Base-by-base conservation (phyloP, 2,797 vertebrate species). In the Enteromius radiatus region DNA sequence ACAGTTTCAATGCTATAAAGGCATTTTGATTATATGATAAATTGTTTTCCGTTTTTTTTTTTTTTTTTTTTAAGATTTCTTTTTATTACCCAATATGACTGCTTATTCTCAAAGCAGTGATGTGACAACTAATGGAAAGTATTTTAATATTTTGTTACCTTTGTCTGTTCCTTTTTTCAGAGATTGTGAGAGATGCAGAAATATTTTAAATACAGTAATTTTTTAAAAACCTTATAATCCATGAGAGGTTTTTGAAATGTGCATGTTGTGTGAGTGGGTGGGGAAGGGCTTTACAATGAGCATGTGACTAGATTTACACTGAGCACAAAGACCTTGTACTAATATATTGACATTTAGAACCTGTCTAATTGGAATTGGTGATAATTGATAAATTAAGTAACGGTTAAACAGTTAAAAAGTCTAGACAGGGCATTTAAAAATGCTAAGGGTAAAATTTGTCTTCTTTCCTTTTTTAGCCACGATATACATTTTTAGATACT, bases 131-230 rank as follows among this genome's bases (percentile, higher is more conserved):
- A 87, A 88, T 86, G 81, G 67, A 86, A 88, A 86, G 38, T 79
- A 88, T 88, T 86, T 89, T 86, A 80, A 68, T 78, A 86, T 88
- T 86, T 89, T 87, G 87, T 90, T 86, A 86, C 84, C 84, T 88
- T 88, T 74, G 77, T 81, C 82, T 81, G 69, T 84, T 81, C 68
- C 73, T 73, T 86, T 89, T 89, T 89, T 86, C 78, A 74, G 81
- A 84, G 86, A 86, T 88, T 91, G 89, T 90, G 86, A 91, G 78
- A 91, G 77, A 89, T 91, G 87, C 85, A 88, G 88, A 90, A 90
- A 87, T 86, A 91, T 91, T 91, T 91, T 88, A 90, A 92, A 91
- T 92, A 92, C 89, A 91, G 84, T 84, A 84, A 85, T 86, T 91
- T 92, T 88, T 87, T 73, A 88, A 88, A 88, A 90, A 88, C 73